Percentiles rank a stretch among this genome's conserved stretches.
phyloP scores from a whole-genome alignment of 2,113 vertebrate species.

The Bambusicola thoracicus region DNA sequence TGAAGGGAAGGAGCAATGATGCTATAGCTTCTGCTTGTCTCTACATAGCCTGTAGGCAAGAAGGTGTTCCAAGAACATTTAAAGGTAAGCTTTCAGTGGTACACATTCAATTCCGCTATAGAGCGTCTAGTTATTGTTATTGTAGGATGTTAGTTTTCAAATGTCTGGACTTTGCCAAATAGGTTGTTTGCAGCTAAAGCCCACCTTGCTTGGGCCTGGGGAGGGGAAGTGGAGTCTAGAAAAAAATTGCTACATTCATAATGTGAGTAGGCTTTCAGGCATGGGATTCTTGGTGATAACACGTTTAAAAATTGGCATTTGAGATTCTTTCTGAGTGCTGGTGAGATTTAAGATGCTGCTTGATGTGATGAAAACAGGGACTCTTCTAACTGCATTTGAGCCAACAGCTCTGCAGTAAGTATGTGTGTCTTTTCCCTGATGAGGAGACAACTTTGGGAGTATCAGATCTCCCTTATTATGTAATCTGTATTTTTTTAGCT shows the following conservation, averaged over 20 bases:
- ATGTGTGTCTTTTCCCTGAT: neutral
- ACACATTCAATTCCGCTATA: neutral
- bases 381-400: neutral
- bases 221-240: neutral
- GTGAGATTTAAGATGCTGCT: neutral
- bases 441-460: neutral
- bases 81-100: slow-evolving; percentile 85
- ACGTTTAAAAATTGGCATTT: neutral
- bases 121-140: neutral
- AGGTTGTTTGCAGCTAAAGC: neutral
- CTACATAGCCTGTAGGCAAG: slow-evolving; percentile 98
- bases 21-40: slow-evolving; percentile 98
- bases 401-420: neutral
- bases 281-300: neutral
- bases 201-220: neutral
- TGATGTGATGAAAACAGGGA: neutral
- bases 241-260: neutral
- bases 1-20: slow-evolving; percentile 97
- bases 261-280: neutral
- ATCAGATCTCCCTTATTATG: neutral
- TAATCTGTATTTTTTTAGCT: neutral
- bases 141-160: neutral
- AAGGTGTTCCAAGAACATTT: slow-evolving; percentile 97
- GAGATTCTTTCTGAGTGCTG: neutral
- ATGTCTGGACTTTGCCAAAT: neutral